Conservation (phyloP, 2,888 invertebrate genomes). For the Timema podura region DNA sequence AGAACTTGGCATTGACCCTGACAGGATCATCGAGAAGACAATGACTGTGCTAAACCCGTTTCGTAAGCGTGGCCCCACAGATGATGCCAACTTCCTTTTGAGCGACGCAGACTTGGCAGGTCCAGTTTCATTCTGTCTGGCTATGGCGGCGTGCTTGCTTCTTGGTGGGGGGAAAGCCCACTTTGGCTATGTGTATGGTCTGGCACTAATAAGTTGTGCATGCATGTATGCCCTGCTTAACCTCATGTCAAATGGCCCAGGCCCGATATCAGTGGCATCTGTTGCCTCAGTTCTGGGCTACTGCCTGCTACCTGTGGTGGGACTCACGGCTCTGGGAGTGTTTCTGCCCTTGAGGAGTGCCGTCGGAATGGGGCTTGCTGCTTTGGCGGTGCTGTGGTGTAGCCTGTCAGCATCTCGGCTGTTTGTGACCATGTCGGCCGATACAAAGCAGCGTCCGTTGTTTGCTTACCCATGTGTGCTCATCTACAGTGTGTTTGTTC, state of each 20-base stretch:
- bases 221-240: conserved; percentile 83
- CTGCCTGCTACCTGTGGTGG: conserved; percentile 87
- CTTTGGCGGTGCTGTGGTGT: conserved; percentile 78
- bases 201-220: conserved; percentile 83
- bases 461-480: conserved; percentile 92
- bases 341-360: conserved; percentile 58
- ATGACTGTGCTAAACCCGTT: conserved; percentile 85
- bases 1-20: conserved; percentile 89
- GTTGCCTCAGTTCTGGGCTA: conserved; percentile 89
- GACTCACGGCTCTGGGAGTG: conserved; percentile 73
- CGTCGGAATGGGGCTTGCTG: conserved; percentile 59
- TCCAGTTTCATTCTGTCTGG: conserved; percentile 83
- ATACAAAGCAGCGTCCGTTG: conserved; percentile 72
- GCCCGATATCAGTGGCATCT: conserved; percentile 55
- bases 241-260: conserved; percentile 62
- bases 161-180: conserved; percentile 73
- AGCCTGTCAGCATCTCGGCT: conserved; percentile 87
- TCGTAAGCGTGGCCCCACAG: conserved; percentile 64
- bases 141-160: conserved; percentile 59
- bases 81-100: conserved; percentile 60
- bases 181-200: conserved; percentile 92
- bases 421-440: conserved; percentile 85
- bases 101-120: conserved; percentile 87
- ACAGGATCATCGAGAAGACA: conserved; percentile 82
- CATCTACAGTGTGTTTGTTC: conserved; percentile 88